Evolutionary conservation across 2,113 vertebrate species (phyloP), one percentile per base, ranked within the genome.

Genomic region (Axis porcinus): DNA sequence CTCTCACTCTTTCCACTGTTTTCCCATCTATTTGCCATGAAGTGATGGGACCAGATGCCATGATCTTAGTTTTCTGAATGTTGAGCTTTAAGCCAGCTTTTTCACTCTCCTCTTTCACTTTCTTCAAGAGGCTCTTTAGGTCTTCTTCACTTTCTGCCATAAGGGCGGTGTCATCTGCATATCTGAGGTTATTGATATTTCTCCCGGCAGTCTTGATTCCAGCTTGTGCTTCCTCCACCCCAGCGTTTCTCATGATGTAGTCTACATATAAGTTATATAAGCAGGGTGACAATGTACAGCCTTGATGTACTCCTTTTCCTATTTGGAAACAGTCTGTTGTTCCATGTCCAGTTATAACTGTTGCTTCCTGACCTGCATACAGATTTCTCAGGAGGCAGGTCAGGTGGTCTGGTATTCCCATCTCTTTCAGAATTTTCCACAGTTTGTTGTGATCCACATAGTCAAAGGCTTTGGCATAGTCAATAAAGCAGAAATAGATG

Each of bases 201-300:
- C 17, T 70, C 64, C 17, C 0, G 4, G 64, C 17, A 21, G 11
- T 36, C n/a, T 36, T 70, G n/a, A 70, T 70, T 21, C 0, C 64
- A 70, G n/a, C n/a, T 70, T 36, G n/a, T 36, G 17, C 17, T 70
- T 36, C 10, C 0, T 36, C 64, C n/a, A 70, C n/a, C n/a, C 10
- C n/a, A 36, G 64, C 4, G 1, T 70, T 36, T 70, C 1, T 0
- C 17, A 36, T 21, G n/a, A 70, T 70, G n/a, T 5, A 10, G 17
- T 70, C n/a, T 70, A 0, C 17, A 70, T 11, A 9, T 5, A 70
- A 70, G 33, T 67, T 36, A 21, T 21, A 21, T n/a, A 67, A 67
- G n/a, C 33, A 67, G 64, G n/a, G 17, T 36, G n/a, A 36, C n/a
- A 70, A 70, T 36, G 11, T 36, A 67, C 33, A 36, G 64, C 33